phyloP scores from a whole-genome alignment of 1,140 invertebrate species.

The Drosophila lacertosa region DNA sequence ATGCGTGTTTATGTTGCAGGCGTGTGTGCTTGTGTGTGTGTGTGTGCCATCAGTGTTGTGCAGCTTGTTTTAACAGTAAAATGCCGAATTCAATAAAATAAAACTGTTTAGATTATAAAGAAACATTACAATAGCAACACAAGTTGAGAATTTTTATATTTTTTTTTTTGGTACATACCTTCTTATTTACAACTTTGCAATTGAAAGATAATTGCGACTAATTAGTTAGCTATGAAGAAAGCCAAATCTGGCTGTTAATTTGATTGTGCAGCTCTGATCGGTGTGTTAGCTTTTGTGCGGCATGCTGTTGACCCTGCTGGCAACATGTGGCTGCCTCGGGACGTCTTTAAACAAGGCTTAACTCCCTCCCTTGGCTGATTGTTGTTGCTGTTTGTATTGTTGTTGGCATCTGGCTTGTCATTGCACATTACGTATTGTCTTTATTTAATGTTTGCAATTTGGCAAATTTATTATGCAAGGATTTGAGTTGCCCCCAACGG shows the following conservation, averaged over 20 bases:
- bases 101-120: neutral
- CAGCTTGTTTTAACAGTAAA: neutral
- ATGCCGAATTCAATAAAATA: neutral
- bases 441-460: slow-evolving; percentile 83
- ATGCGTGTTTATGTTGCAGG: slow-evolving; percentile 30
- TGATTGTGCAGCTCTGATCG: slow-evolving; percentile 9
- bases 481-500: slow-evolving; percentile 65
- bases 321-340: slow-evolving; percentile 41
- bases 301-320: slow-evolving; percentile 45
- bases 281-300: slow-evolving; percentile 1
- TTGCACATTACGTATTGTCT: slow-evolving; percentile 71
- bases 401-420: slow-evolving; percentile 58
- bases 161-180: neutral
- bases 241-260: slow-evolving; percentile 4
- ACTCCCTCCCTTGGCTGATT: slow-evolving; percentile 12
- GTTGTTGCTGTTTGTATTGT: slow-evolving; percentile 11
- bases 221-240: neutral
- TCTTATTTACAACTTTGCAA: neutral
- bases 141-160: too few relatives aligned
- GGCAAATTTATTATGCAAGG: slow-evolving; percentile 81
- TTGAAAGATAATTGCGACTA: too few relatives aligned
- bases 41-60: slow-evolving; percentile 29
- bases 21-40: slow-evolving; percentile 20
- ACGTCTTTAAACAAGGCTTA: slow-evolving; percentile 36
- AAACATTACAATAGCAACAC: too few relatives aligned